Evolutionary conservation across 1,140 invertebrate species (phyloP), one percentile per base, ranked within the genome.

Genomic region (Caenorhabditis brenneri): DNA sequence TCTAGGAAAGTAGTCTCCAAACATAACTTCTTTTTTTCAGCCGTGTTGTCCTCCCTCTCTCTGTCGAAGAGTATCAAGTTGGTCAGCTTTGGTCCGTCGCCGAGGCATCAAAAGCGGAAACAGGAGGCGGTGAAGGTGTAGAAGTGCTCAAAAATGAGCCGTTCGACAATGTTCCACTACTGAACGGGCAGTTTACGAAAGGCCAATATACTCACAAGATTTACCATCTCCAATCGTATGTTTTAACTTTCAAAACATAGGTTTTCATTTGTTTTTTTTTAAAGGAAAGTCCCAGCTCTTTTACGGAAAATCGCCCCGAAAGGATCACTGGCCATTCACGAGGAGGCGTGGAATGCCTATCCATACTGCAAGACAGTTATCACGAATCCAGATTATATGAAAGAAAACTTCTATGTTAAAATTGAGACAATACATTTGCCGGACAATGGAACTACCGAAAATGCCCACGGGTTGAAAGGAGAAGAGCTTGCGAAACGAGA

Each of bases 141-240:
- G 96, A 99, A 93, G 97, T 99, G 48, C 92, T 96, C 87, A 96
- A 96, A 92, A 97, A 97, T 94, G 96, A 98, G 93, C 96, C 96
- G 24, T 98, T 97, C 92, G 94, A 93, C 88, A 93, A 96, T 91
- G 93, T 93, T 89, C 96, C 95, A 53, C 92, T 97, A 65, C 93
- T 97, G 49, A 95, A 95, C 90, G 96, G 95, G 87, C 95, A 95
- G 93, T 98, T 95, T 92, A 95, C 93, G 85, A 94, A 94, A 84
- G 98, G 98, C 82, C 98, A 99, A 93, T 99, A 98, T 93, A 99
- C 98, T 85, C 97, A 99, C 92, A 99, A 99, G 93, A 97, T 99
- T 89, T 99, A 99, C 92, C 97, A 99, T 92, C 93, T 99, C 92
- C 95, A 96, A 88, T 97, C 93, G 92, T 93, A 89, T 90, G 87